A percentile compares a stretch with the other conserved stretches of the same genome.
phyloP scores from a whole-genome alignment of 2,888 invertebrate genomes.

The Lymantria monacha region DNA sequence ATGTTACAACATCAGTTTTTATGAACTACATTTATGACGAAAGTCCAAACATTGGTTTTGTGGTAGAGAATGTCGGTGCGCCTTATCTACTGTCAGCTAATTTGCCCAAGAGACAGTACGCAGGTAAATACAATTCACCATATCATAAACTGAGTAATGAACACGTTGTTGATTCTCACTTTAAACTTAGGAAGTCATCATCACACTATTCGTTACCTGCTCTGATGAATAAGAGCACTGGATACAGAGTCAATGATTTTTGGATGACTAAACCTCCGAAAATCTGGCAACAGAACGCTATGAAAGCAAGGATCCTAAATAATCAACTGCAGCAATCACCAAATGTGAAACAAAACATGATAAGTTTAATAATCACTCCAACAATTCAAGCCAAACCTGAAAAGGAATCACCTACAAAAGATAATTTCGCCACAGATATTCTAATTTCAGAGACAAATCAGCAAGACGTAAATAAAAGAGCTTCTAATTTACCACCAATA shows the following conservation, averaged over 20 bases:
- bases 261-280: conserved; percentile 18
- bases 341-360: not conserved
- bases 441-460: not conserved
- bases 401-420: not conserved
- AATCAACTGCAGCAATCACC: not conserved
- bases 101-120: conserved; percentile 39
- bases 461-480: not conserved
- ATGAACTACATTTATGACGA: conserved; percentile 50
- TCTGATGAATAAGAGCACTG: conserved; percentile 10
- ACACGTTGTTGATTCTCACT: conserved; percentile 47
- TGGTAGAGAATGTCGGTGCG: conserved; percentile 30
- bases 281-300: conserved; percentile 10
- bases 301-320: not conserved
- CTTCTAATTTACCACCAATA: conserved; percentile 6
- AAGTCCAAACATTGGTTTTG: conserved; percentile 41
- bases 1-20: conserved; percentile 33
- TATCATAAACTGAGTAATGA: conserved; percentile 38
- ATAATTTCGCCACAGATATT: not conserved
- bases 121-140: conserved; percentile 31
- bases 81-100: conserved; percentile 23
- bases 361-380: not conserved
- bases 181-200: conserved; percentile 41
- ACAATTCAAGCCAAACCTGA: not conserved
- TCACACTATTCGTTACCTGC: conserved; percentile 2
- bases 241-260: conserved; percentile 11